Conservation (phyloP, 2,888 invertebrate species). For the Sphaeridia pumilis region DNA sequence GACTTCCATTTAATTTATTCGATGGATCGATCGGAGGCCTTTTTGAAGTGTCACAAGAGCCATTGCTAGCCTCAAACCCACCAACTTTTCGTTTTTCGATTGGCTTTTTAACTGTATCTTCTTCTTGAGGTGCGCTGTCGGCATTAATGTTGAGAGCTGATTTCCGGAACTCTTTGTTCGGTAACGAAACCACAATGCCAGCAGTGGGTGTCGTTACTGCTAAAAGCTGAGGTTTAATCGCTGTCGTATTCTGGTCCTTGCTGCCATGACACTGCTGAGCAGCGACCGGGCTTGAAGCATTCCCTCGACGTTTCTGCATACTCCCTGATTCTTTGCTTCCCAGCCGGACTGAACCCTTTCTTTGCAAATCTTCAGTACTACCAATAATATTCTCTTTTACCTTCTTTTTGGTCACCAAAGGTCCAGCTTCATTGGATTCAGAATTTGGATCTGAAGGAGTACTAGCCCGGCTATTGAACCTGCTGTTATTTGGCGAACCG, state of each 20-base stretch:
- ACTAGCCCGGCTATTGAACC: not conserved
- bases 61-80: not conserved
- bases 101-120: constrained; percentile 36
- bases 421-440: constrained; percentile 8
- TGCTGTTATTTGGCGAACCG: constrained; percentile 10
- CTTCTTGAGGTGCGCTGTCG: constrained; percentile 38
- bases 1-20: constrained; percentile 25
- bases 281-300: not conserved
- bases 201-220: too few species aligned
- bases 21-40: constrained; percentile 43
- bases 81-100: constrained; percentile 32
- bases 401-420: constrained; percentile 12
- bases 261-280: not conserved
- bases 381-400: constrained; percentile 15
- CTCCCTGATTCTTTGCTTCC: not conserved
- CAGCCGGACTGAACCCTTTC: not conserved
- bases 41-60: constrained; percentile 29
- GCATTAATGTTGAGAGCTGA: constrained; percentile 56
- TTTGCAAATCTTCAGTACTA: not conserved
- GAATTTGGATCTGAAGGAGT: not conserved
- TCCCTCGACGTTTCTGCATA: not conserved
- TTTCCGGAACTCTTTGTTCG: constrained; percentile 63
- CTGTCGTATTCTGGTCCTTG: not conserved
- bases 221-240: not conserved
- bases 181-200: constrained; percentile 22